Conservation (phyloP, 2,797 vertebrate species). For the Sebastolobus altivelis region DNA sequence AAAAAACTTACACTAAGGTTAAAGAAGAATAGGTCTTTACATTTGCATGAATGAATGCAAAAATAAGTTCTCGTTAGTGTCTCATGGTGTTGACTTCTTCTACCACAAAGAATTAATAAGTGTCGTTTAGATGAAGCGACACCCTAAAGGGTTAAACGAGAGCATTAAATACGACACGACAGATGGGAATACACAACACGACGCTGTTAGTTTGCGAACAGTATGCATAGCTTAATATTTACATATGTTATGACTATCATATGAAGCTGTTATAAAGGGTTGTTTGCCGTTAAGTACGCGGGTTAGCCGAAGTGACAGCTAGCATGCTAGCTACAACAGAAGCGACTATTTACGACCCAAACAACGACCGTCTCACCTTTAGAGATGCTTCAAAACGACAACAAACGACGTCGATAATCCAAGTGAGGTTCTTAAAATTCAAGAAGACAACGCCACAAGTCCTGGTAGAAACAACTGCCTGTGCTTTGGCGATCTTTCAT, state of each 20-base stretch:
- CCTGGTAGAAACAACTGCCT: neutral
- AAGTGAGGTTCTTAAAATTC: neutral
- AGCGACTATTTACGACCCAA: neutral
- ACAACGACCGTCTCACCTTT: conserved; percentile 30
- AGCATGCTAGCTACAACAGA: conserved; percentile 8
- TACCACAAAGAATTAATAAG: neutral
- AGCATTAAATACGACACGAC: neutral
- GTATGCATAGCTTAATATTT: neutral
- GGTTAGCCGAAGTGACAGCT: neutral
- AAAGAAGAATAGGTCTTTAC: neutral
- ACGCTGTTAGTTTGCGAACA: neutral
- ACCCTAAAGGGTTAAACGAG: neutral
- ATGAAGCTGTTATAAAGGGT: too few species aligned
- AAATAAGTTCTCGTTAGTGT: accelerated
- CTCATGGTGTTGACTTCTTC: too few species aligned
- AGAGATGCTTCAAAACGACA: neutral
- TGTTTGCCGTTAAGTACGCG: neutral
- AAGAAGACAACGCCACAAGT: neutral
- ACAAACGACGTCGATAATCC: neutral
- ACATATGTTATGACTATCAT: neutral
- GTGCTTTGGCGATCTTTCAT: neutral
- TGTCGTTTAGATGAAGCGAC: neutral
- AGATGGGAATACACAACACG: neutral
- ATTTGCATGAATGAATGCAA: accelerated
- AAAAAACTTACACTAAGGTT: neutral